Percentiles rank a stretch among this genome's conserved stretches.
These are phyloP conservation scores for Halocynthia aurantium DNA, from an alignment of 23 tunicate species.

Conservation along the genomic window DNA sequence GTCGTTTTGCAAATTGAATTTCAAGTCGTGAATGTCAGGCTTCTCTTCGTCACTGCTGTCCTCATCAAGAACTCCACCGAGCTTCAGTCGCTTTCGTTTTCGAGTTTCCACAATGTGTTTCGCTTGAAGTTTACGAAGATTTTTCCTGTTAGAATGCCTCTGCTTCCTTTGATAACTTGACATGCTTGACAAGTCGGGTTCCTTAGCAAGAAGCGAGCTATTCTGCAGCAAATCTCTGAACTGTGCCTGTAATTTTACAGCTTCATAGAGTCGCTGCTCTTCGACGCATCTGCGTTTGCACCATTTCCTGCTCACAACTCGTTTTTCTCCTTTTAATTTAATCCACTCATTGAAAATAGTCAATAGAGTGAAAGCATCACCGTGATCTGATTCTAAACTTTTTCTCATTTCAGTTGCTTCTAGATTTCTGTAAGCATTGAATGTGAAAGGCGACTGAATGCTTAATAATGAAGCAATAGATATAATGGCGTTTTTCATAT, in stretches of 20 bases:
- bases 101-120: constrained; percentile 46
- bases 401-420: constrained; percentile 72
- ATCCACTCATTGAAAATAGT: constrained; percentile 95
- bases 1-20: constrained; percentile 32
- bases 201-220: constrained; percentile 42
- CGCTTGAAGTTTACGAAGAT: constrained; percentile 53
- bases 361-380: constrained; percentile 89
- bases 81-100: constrained; percentile 32
- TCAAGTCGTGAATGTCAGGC: constrained; percentile 28
- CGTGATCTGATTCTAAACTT: constrained; percentile 86
- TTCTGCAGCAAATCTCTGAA: constrained; percentile 62
- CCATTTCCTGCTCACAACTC: constrained; percentile 72
- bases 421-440: constrained; percentile 80
- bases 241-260: constrained; percentile 84
- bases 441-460: constrained; percentile 90
- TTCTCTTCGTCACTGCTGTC: constrained; percentile 24
- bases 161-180: constrained; percentile 70
- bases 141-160: constrained; percentile 63
- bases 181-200: constrained; percentile 13
- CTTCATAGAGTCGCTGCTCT: constrained; percentile 96
- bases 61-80: constrained; percentile 26
- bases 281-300: constrained; percentile 90
- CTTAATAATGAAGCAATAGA: constrained; percentile 75
- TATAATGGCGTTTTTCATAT: constrained; percentile 81
- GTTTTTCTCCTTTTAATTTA: constrained; percentile 67